Evolutionary conservation across 2,888 invertebrate genomes (phyloP), one percentile per base, ranked within the genome.

Genomic region (Microdon myrmicae): DNA sequence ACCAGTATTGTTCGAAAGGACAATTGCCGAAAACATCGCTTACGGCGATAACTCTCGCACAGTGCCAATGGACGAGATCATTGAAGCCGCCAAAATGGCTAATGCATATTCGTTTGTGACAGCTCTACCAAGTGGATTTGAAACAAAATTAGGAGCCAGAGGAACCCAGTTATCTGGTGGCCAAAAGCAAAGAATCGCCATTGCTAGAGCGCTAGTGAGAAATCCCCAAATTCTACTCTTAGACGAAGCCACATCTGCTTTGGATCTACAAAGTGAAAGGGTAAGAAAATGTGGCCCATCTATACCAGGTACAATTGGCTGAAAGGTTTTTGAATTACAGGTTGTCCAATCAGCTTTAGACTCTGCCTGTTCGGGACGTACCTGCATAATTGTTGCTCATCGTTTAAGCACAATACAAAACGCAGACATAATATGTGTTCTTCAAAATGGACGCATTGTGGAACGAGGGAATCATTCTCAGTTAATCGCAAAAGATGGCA

Each of bases 341-440:
- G 68, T 91, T 51, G 93, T 94, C 0, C 94, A 94, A 82, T 88
- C 89, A 69, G 93, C 94, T 0, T 74, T 94, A 43, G 93, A 94
- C 77, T 83, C 85, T 60, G 94, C 94, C 1, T 87, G 89, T 74
- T 84, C 86, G 68, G 89, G 89, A 1, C 84, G 94, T 32, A 94
- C 94, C 0, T 90, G 90, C 73, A 87, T 94, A 54, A 89, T 91
- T 29, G 92, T 94, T 68, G 93, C 94, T 1, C 94, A 94, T 80
- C 85, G 94, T 4, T 83, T 94, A 38, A 86, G 90, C 3, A 93
- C 94, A 2, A 87, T 93, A 58, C 87, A 90, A 75, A 89, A 89
- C 75, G 91, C 91, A 0, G 90, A 94, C 77, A 81, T 89, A 68
- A 95, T 95, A 68, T 90, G 90, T 70, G 94, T 95, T 3, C 81